phyloP scores from a whole-genome alignment of 1,140 invertebrate genomes.

The Cephus cinctus region DNA sequence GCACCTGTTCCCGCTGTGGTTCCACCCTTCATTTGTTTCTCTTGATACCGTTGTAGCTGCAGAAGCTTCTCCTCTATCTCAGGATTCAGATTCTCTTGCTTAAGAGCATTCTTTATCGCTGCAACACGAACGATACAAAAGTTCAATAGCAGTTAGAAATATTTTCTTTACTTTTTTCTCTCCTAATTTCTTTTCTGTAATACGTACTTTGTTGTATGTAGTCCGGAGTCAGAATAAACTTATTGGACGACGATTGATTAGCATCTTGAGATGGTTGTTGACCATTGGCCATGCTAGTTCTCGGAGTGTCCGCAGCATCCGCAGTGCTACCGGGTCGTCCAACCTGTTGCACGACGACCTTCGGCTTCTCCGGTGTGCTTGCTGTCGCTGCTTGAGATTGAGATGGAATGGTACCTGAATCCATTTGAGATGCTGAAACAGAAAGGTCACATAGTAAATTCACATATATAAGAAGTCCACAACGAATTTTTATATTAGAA shows the following conservation, averaged over 20 bases:
- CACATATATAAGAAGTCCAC: background rate
- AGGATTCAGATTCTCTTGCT: conserved; percentile 85
- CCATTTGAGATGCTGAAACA: conserved; percentile 17
- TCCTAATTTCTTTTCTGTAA: conserved; percentile 4
- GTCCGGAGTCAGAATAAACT: conserved; percentile 83
- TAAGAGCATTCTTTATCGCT: conserved; percentile 81
- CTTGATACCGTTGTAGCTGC: conserved; percentile 84
- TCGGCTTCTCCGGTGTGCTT: conserved; percentile 40
- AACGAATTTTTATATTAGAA: background rate
- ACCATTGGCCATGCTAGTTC: conserved; percentile 46
- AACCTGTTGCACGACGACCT: conserved; percentile 50
- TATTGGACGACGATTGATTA: conserved; percentile 56
- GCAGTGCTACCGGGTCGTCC: conserved; percentile 24
- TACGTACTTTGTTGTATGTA: conserved; percentile 85
- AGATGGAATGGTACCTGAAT: conserved; percentile 25
- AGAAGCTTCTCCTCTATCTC: conserved; percentile 91
- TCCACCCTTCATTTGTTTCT: conserved; percentile 70
- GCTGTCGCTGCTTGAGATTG: conserved; percentile 13
- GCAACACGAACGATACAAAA: conserved; percentile 30
- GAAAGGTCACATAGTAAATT: background rate
- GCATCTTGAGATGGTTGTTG: conserved; percentile 46
- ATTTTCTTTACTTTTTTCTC: conserved; percentile 4
- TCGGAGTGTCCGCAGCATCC: conserved; percentile 43
- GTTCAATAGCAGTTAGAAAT: conserved; percentile 3
- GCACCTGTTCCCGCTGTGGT: no score